These are phyloP conservation scores for Brachypalpus laphriformis DNA, from an alignment of 2,888 invertebrate genomes.

Conservation along the genomic window DNA sequence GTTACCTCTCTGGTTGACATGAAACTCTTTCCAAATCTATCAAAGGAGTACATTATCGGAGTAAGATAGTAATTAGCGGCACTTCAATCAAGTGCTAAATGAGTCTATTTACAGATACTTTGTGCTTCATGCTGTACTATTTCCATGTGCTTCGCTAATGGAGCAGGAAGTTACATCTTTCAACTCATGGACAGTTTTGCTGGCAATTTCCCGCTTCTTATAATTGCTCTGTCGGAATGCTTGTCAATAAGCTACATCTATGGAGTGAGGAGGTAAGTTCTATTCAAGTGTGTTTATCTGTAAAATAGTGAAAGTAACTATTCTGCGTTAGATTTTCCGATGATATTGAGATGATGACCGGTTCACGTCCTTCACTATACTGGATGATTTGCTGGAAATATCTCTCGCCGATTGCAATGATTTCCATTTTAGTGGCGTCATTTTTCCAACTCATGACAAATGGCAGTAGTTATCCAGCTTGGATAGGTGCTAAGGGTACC, in stretches of 20 bases:
- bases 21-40: constrained; percentile 95
- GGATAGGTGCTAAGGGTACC: constrained; percentile 89
- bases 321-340: constrained; percentile 89
- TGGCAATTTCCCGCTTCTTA: constrained; percentile 95
- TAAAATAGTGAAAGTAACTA: not conserved
- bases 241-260: constrained; percentile 97
- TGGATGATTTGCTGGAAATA: constrained; percentile 98
- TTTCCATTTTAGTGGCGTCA: constrained; percentile 92
- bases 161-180: constrained; percentile 96
- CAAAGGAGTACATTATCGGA: constrained; percentile 94
- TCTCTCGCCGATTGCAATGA: constrained; percentile 94
- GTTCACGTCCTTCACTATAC: constrained; percentile 92
- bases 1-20: constrained; percentile 97
- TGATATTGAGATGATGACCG: constrained; percentile 97
- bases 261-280: constrained; percentile 90
- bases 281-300: not conserved
- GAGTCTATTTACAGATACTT: constrained; percentile 82
- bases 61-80: constrained; percentile 77
- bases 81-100: not conserved
- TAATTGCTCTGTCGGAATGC: constrained; percentile 96
- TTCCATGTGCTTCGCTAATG: constrained; percentile 96
- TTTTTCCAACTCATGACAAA: constrained; percentile 90
- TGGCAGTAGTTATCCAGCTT: constrained; percentile 93
- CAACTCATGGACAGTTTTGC: constrained; percentile 96
- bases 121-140: constrained; percentile 92